Evolutionary conservation across 2,888 invertebrate species (phyloP), one percentile per base, ranked within the genome.

Genomic region (Monoplex corrugatus): DNA sequence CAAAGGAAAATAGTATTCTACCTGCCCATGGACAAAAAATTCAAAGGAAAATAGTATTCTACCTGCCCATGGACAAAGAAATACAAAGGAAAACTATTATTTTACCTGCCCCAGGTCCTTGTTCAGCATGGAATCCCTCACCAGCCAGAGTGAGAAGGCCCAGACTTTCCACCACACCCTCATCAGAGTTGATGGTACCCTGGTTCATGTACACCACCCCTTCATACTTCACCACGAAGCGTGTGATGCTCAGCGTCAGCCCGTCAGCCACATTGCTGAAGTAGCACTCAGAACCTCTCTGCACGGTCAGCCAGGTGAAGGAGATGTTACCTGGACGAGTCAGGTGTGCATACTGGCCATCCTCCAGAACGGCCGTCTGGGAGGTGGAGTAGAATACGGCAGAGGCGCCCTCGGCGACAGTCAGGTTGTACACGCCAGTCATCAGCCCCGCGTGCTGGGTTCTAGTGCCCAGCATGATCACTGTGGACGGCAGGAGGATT

Each of bases 391-490:
- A 91, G 85, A 94, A 93, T 13, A 90, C 87, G 1, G 89, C 90
- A n/a, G 88, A 89, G 1, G 94, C 93, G 10, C 93, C 93, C 63
- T 94, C 93, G 86, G 94, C 94, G 1, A 94, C 89, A 2, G 94
- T 94, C 38, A 94, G 87, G 75, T 94, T 94, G 75, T 94, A 94
- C 13, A 94, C 92, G 89, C 92, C 93, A 2, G 93, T 92, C 88
- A 94, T 87, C n/a, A 91, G 84, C 0, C 94, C 94, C 23, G 90
- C 89, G 45, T 94, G 88, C 45, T 91, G 91, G 40, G 93, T 92
- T 43, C 94, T 89, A 35, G 94, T 93, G 3, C 94, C 94, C 16
- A 94, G 91, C 88, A 94, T 85, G 50, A 92, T 91, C 13, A 93
- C 92, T 13, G 93, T 93, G 0, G 93, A 92, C 10, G 94, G 93